Evolutionary conservation across 2,888 invertebrate species (phyloP), one percentile per base, ranked within the genome.

Genomic region (Nysson spinosus): DNA sequence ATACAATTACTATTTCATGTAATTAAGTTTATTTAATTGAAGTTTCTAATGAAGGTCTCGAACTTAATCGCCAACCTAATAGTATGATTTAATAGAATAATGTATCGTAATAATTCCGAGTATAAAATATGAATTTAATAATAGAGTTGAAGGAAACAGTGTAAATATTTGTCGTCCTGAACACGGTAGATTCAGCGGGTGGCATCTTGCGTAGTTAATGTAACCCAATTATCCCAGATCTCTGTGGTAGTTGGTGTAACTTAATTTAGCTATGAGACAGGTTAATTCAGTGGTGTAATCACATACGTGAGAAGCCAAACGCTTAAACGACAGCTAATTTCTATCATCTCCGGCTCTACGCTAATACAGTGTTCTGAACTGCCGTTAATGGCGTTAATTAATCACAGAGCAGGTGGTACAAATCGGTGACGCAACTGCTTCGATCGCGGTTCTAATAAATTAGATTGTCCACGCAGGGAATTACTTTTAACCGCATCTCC

Each of bases 261-360:
- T 54, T 57, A 40, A 42, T 40, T 44, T 39, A 32, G 57, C 17
- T 39, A 44, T 7, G 39, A 20, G 11, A 24, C 14, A n/a, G 11
- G 44, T 46, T 37, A 56, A 54, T 58, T 42, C 16, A 9, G 44
- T 6, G 5, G 20, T 28, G 17, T 2, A 16, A 22, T 32, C 19
- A 22, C 32, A 26, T 17, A 26, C 16, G n/a, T 28, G 34, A 17
- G 30, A 24, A 51, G 34, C 11, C 39, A 32, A 47, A 60, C 50
- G 54, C 39, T 69, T 56, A 52, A 72, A 65, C 52, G 35, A 34
- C 63, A 26, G 55, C 63, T 63, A 73, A 70, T 70, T 73, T 61
- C 74, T 57, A 56, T 60, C 42, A 56, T 46, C 57, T 43, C 19
- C 46, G 46, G 12, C 16, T 14, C 43, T 30, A 49, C 34, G 30